These are phyloP conservation scores for Macrotis lagotis DNA, from an alignment of 2,113 vertebrate genomes.

Conservation along the genomic window DNA sequence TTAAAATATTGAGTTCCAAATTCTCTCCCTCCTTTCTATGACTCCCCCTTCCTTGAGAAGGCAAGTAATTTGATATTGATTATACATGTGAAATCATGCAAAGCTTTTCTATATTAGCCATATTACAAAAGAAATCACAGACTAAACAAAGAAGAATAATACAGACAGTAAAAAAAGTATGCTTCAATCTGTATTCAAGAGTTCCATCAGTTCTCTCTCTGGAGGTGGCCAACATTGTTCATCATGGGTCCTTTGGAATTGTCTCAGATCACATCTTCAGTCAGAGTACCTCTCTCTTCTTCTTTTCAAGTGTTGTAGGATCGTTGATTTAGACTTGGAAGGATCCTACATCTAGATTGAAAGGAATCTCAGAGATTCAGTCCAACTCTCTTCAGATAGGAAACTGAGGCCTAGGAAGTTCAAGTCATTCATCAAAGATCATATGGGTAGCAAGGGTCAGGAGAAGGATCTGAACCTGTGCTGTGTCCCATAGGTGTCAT, in stretches of 20 bases:
- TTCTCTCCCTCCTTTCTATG: background rate
- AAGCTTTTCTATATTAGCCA: background rate
- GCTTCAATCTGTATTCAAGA: background rate
- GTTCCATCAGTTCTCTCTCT: background rate
- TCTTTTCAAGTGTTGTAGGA: background rate
- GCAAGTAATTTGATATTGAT: background rate
- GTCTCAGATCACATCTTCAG: background rate
- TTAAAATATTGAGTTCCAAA: background rate
- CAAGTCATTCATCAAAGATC: background rate
- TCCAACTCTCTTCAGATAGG: background rate
- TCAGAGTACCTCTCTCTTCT: background rate
- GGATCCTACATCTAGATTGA: background rate
- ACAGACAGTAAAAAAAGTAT: background rate
- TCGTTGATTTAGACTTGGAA: background rate
- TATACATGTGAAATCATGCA: background rate
- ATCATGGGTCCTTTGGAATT: background rate
- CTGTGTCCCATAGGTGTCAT: background rate
- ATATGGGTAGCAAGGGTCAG: background rate
- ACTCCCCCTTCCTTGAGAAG: background rate
- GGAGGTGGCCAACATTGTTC: background rate
- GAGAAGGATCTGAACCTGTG: background rate
- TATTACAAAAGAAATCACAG: background rate
- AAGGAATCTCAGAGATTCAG: background rate
- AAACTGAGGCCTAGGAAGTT: background rate
- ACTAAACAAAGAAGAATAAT: background rate